Evolutionary conservation across 1,140 invertebrate genomes (phyloP), one percentile per base, ranked within the genome.

Genomic region (Drosophila ananassae): DNA sequence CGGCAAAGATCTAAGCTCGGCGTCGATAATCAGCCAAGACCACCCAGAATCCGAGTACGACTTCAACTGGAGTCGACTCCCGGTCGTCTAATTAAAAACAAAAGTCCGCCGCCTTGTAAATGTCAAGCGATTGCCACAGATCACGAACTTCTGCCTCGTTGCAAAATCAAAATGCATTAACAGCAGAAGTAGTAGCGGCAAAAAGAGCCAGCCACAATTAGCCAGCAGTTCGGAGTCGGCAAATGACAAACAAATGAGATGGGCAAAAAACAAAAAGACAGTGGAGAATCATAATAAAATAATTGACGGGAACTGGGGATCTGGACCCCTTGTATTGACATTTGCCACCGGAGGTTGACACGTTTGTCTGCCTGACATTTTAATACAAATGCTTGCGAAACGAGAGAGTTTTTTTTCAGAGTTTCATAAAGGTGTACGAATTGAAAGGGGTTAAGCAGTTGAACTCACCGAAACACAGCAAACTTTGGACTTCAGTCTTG

Each of bases 81-180:
- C 53, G 56, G 63, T 64, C 74, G 73, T 87, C 78, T 85, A 89
- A 85, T 85, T 85, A 85, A 89, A 87, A 85, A 75, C 75, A 78
- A 89, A 87, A 81, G 82, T 82, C 74, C 80, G 51, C 78, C 83
- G 83, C 74, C 83, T 79, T 85, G 82, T 85, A 85, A 85, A 85
- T 85, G 82, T 85, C 82, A 85, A 68, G 46, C 71, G 59, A 79
- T 83, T 83, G 79, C 64, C 79, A 67, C 82, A 78, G 82, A 85
- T 85, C 82, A 85, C 82, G 82, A 85, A 79, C 78, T 60, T 74
- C 53, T 56, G 52, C 44, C 58, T 56, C 32, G 75, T 85, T 87
- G 83, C 82, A 75, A 82, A 85, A 85, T 85, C 82, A 85, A 85
- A 85, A 82, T 89, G 83, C 82, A 85, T 85, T 87, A 68, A 67